Evolutionary conservation across 2,797 vertebrate genomes (phyloP).

Genomic region (Poliocrania exsul): DNA sequence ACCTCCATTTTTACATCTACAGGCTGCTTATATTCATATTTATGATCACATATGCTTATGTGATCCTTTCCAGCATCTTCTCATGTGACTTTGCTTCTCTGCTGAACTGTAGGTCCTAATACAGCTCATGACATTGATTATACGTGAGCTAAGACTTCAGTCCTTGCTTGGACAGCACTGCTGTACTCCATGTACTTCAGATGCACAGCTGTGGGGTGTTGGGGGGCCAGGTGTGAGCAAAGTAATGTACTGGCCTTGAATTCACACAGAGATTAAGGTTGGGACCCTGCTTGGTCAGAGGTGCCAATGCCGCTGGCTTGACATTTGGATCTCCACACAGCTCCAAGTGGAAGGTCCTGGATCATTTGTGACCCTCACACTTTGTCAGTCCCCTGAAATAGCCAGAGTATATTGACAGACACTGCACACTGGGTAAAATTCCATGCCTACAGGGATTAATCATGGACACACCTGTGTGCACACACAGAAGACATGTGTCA

Average conservation of each 20-base stretch:
- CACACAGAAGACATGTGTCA: background rate
- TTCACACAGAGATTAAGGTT: background rate
- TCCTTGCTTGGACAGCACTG: background rate
- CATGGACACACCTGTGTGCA: background rate
- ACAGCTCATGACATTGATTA: background rate
- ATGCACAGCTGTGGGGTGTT: background rate
- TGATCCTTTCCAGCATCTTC: background rate
- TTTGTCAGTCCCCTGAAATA: background rate
- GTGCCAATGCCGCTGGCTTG: background rate
- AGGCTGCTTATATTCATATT: background rate
- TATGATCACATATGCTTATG: background rate
- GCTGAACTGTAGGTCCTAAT: background rate
- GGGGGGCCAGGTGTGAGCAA: background rate
- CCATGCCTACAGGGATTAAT: background rate
- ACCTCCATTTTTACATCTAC: background rate
- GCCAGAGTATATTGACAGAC: background rate
- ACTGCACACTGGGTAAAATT: background rate
- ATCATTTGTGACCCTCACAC: fast-evolving
- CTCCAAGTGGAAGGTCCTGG: background rate
- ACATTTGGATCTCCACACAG: background rate
- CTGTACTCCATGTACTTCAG: background rate
- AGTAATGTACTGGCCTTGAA: background rate
- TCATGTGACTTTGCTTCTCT: background rate
- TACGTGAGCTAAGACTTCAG: background rate
- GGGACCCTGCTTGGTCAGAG: background rate